A percentile compares a stretch with the other conserved stretches of the same genome.
phyloP scores from a whole-genome alignment of 2,113 vertebrate genomes.

The Monarcha castaneiventris region DNA sequence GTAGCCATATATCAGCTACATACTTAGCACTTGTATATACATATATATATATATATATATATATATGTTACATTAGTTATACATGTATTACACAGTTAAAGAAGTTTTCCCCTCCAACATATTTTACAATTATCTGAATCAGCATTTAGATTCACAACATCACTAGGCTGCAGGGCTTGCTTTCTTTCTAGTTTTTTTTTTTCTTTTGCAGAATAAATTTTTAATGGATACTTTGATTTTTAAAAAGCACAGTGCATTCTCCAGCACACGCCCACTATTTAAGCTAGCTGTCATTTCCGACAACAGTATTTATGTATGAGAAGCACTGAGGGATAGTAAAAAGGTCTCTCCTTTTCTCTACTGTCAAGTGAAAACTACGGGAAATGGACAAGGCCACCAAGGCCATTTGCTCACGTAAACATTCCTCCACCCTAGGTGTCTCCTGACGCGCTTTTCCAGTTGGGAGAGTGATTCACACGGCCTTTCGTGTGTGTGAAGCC shows the following conservation, averaged over 20 bases:
- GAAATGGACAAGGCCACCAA: background rate
- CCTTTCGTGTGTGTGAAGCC: rapidly evolving
- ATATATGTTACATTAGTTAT: background rate
- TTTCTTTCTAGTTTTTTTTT: background rate
- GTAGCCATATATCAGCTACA: background rate
- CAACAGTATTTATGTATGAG: background rate
- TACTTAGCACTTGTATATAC: rapidly evolving
- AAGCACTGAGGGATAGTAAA: background rate
- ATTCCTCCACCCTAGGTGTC: rapidly evolving
- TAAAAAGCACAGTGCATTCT: background rate
- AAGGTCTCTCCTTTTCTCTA: background rate
- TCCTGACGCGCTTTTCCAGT: rapidly evolving
- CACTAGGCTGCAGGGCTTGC: background rate
- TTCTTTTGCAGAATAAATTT: background rate
- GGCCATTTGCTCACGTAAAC: rapidly evolving
- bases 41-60: no score
- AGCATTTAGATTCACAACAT: background rate
- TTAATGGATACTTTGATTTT: background rate
- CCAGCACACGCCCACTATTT: background rate
- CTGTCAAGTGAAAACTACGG: background rate
- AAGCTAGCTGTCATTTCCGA: background rate
- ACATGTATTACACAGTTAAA: background rate
- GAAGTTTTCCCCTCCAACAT: background rate
- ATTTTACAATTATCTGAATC: background rate
- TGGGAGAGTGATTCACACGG: rapidly evolving